These are phyloP conservation scores for Chrysina gloriosa DNA, from an alignment of 2,888 invertebrate genomes.

Conservation along the genomic window DNA sequence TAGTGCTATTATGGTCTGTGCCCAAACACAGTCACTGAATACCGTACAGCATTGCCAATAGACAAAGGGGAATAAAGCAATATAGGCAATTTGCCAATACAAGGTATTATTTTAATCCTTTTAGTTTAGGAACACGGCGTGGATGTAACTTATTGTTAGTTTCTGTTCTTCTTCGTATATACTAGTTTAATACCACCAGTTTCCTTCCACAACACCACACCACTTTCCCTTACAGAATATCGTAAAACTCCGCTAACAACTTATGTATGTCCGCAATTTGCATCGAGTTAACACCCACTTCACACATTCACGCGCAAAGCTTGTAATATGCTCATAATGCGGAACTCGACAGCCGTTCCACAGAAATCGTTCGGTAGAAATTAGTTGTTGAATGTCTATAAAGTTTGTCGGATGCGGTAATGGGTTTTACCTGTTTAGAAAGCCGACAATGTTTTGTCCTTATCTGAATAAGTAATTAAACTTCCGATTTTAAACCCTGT, in stretches of 20 bases:
- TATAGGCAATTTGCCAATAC: too few relatives aligned
- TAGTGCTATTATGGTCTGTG: too few relatives aligned
- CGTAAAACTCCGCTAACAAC: not conserved
- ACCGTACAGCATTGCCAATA: too few relatives aligned
- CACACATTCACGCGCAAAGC: not conserved
- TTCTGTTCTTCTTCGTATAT: too few relatives aligned
- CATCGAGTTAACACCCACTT: too few relatives aligned
- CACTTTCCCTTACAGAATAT: not conserved
- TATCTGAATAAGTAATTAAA: not conserved
- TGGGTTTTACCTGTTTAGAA: slow-evolving; percentile 10
- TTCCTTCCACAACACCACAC: too few relatives aligned
- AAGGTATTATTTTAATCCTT: too few relatives aligned
- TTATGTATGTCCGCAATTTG: not conserved
- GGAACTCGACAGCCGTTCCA: not conserved
- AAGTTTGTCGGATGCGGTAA: not conserved
- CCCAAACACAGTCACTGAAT: too few relatives aligned
- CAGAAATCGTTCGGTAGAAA: not conserved
- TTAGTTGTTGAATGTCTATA: not conserved
- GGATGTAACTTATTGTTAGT: too few relatives aligned
- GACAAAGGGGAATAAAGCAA: too few relatives aligned
- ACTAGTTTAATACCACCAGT: too few relatives aligned
- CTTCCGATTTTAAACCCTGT: not conserved
- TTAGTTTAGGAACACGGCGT: too few relatives aligned
- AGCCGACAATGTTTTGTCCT: not conserved
- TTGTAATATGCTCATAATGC: not conserved